Evolutionary conservation across 2,113 vertebrate species (phyloP).

Genomic region (Cynopterus brachyotis): DNA sequence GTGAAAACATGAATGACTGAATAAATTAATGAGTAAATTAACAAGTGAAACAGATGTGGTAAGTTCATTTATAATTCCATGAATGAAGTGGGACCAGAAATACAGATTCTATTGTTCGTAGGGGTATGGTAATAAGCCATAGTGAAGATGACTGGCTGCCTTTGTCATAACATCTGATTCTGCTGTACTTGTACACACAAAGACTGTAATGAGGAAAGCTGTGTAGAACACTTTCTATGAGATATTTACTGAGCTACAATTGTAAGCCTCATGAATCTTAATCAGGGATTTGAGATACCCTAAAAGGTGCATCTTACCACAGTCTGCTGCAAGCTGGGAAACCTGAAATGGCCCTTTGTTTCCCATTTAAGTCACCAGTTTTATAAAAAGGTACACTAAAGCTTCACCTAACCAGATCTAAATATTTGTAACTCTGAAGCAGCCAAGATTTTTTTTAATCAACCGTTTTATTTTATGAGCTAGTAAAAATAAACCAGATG

Average conservation of each 20-base stretch:
- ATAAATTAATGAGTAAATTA: background rate
- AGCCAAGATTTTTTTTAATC: background rate
- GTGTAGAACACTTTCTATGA: background rate
- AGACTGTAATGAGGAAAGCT: conserved; percentile 15
- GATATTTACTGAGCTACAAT: background rate
- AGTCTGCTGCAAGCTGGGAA: background rate
- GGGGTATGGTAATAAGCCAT: background rate
- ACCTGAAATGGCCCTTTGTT: background rate
- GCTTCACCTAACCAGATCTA: background rate
- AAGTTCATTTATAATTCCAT: background rate
- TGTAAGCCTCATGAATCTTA: background rate
- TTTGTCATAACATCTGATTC: background rate
- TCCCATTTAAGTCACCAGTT: background rate
- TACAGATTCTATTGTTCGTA: background rate
- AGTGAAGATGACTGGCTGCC: background rate
- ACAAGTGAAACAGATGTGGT: conserved; percentile 35
- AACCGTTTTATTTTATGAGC: background rate
- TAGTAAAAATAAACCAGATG: background rate
- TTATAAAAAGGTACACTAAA: background rate
- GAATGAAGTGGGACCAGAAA: conserved; percentile 1
- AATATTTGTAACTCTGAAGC: background rate
- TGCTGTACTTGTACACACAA: background rate
- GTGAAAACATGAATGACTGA: conserved; percentile 33
- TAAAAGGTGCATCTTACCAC: background rate
- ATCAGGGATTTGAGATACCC: conserved; percentile 18